Evolutionary conservation across 64 coral and sea anemone genomes (phyloP), one percentile per base, ranked within the genome.

Genomic region (Dendronephthya gigantea): DNA sequence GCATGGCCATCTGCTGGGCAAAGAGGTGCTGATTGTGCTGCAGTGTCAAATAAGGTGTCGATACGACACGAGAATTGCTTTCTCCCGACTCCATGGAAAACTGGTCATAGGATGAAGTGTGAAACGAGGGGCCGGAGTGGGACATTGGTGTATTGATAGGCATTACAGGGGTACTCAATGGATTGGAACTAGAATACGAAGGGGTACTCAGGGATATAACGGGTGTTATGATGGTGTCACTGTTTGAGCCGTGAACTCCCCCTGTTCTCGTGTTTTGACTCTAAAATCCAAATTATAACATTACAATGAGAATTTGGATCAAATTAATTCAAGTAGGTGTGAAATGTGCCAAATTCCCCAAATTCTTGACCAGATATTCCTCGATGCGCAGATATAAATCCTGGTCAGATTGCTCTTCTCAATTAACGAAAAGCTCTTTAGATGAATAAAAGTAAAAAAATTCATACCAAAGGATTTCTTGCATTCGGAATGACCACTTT

Each of bases 161-260:
- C 72, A 79, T 79, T 4, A 79, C 72, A 79, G 72, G 72, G 72
- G 72, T 79, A 39, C 72, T 79, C 72, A 79, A 29, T 34, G 72
- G 36, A 79, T 79, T 79, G 28, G 30, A 36, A 17, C 19, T 33
- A 17, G 72, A 79, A 39, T 36, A 79, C 36, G 72, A 79, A 19
- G 72, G 72, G 15, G 72, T 79, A 36, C 19, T 79, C 15, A 79
- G 32, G 10, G 72, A 79, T 34, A 79, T 79, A 3, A 79, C 72
- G 10, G 72, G 72, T 3, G 72, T 79, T 28, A 39, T 36, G 32
- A 79, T 79, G 72, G 72, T 79, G 32, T 79, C 72, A 19, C 72
- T 39, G 72, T 29, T 39, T 79, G 72, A 34, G 1, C 72, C 72
- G 29, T 36, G 72, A 0, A 79, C 36, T 17, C 29, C 29, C 14